phyloP scores from a whole-genome alignment of 2,113 vertebrate genomes.

The Brachionichthys hirsutus region DNA sequence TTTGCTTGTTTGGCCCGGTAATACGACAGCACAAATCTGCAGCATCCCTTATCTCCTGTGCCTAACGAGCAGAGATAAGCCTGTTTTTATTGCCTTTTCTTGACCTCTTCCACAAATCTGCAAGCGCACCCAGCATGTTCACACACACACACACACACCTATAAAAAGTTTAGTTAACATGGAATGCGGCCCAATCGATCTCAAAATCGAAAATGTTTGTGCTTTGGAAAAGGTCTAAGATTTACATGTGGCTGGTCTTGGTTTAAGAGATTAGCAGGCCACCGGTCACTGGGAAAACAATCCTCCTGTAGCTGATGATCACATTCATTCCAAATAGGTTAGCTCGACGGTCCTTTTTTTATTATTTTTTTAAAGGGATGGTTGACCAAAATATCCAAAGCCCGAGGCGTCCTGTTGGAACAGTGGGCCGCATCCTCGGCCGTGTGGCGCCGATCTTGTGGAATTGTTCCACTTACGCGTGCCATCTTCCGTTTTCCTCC shows the following conservation, averaged over 20 bases:
- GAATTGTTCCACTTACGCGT: constrained; percentile 24
- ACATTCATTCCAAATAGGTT: constrained; percentile 48
- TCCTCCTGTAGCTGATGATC: constrained; percentile 37
- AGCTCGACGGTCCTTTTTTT: constrained; percentile 12
- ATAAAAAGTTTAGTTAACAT: constrained; percentile 5
- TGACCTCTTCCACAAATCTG: constrained; percentile 47
- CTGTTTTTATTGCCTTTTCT: constrained; percentile 65
- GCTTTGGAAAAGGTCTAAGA: constrained; percentile 12
- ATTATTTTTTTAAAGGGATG: constrained; percentile 31
- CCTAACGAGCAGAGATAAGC: constrained; percentile 67
- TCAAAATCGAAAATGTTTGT: background rate
- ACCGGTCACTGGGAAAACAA: constrained; percentile 44
- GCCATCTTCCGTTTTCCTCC: constrained; percentile 3
- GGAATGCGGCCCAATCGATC: constrained; percentile 12
- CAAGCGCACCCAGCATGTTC: constrained; percentile 7
- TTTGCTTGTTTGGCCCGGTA: constrained; percentile 46
- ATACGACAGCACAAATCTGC: constrained; percentile 57
- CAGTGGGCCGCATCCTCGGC: background rate
- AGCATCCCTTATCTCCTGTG: constrained; percentile 64
- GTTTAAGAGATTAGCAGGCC: constrained; percentile 46
- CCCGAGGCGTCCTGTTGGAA: constrained; percentile 13
- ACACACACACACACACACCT: constrained; percentile 17
- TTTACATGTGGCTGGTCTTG: constrained; percentile 29
- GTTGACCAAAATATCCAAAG: constrained; percentile 41
- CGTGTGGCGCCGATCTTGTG: constrained; percentile 21